A percentile compares a stretch with the other conserved stretches of the same genome.
Conservation (phyloP, 1,140 invertebrate genomes). For the Drosophila busckii region DNA sequence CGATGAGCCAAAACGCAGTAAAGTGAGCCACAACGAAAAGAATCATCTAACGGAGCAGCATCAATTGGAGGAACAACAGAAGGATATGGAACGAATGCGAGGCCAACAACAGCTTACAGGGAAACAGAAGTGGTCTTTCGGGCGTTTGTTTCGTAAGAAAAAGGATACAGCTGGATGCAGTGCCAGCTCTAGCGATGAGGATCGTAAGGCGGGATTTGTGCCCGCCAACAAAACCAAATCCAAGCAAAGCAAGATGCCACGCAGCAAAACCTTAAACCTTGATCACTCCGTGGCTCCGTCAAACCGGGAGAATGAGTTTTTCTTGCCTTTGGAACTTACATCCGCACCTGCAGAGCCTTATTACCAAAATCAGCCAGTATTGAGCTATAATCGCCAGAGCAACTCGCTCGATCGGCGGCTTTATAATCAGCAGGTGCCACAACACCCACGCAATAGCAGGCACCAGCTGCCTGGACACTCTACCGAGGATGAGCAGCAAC, state of each 20-base stretch:
- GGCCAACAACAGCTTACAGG: conserved; percentile 64
- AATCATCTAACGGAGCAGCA: conserved; percentile 28
- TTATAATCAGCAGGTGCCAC: not conserved
- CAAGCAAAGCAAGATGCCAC: conserved; percentile 72
- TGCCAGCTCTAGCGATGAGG: conserved; percentile 83
- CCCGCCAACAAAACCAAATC: conserved; percentile 69
- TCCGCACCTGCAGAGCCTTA: conserved; percentile 78
- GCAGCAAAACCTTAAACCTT: conserved; percentile 79
- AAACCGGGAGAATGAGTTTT: conserved; percentile 80
- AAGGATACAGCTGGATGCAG: conserved; percentile 81
- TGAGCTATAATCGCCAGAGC: conserved; percentile 78
- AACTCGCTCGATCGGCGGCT: conserved; percentile 76
- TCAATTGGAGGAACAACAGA: conserved; percentile 29
- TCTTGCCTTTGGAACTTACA: conserved; percentile 80
- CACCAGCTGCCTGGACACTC: conserved; percentile 80
- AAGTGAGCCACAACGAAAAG: conserved; percentile 36
- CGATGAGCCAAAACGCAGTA: conserved; percentile 54
- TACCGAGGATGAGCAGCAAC: no score
- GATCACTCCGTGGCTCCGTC: conserved; percentile 80
- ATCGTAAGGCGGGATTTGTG: conserved; percentile 80
- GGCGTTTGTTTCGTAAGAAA: conserved; percentile 84
- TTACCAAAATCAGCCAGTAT: conserved; percentile 76
- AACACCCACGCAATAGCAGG: conserved; percentile 63
- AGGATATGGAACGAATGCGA: conserved; percentile 62
- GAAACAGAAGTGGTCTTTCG: conserved; percentile 86